These are phyloP conservation scores for Centropristis striata DNA, from an alignment of 2,113 vertebrate species.

Conservation along the genomic window DNA sequence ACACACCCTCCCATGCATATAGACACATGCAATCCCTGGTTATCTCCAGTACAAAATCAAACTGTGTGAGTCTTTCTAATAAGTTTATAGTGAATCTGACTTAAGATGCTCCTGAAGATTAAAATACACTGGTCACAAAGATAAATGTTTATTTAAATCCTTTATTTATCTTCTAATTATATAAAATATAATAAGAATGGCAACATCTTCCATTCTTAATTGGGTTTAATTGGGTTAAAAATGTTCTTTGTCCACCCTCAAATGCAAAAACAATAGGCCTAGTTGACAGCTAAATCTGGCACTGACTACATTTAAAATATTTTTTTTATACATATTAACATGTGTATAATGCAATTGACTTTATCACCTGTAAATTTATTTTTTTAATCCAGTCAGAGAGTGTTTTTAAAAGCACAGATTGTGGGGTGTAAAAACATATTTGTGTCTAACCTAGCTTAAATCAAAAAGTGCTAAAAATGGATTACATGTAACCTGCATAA, in stretches of 20 bases:
- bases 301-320: not conserved
- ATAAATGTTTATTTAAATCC: too few species aligned
- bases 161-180: too few species aligned
- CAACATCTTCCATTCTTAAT: too few species aligned
- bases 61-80: too few species aligned
- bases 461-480: not conserved
- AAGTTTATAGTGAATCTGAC: too few species aligned
- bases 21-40: not conserved
- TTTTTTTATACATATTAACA: too few species aligned
- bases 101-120: too few species aligned
- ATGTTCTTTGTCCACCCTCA: not conserved
- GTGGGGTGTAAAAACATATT: not conserved
- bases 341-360: not conserved
- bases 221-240: too few species aligned
- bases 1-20: conserved; percentile 16
- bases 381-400: not conserved
- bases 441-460: not conserved
- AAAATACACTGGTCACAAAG: too few species aligned
- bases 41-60: too few species aligned
- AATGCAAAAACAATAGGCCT: too few species aligned
- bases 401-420: not conserved
- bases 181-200: too few species aligned
- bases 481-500: not conserved
- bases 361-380: not conserved
- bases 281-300: not conserved